Base-by-base conservation (phyloP, 1,140 invertebrate genomes). In the Limonius californicus region DNA sequence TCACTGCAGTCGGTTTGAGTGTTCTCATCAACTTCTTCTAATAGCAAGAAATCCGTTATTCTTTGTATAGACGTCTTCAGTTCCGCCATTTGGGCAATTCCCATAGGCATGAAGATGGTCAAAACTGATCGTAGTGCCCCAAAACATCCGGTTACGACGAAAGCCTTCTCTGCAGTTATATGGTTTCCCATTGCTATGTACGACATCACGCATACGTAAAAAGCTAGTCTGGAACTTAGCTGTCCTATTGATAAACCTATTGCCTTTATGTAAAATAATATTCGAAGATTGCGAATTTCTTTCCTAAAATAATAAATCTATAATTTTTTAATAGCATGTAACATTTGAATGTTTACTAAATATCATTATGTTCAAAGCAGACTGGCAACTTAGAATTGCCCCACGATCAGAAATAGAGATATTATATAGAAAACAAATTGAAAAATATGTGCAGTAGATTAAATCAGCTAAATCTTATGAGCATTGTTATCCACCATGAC, bases 121-220 rank as follows among this genome's bases (percentile, higher is more conserved):
- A 91, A 83, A 0, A 85, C 87, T 61, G 85, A 83, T 27, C 87
- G 84, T 7, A 91, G 70, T 67, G 88, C 85, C 61, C 87, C 87
- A 61, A 88, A 90, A 67, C 87, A 89, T 0, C 87, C 85, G 1
- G 87, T 87, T 2, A 91, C 78, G 0, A 89, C 85, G 71, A 89
- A 90, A 0, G 89, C 86, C 74, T 85, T 89, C 56, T 91, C 84
- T 0, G 92, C 88, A 0, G 84, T 89, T 1, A 92, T 77, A 42
- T 84, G 76, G 61, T 83, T 80, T 0, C 82, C 82, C 12, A 85
- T 76, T 0, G 89, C 79, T 2, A 92, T 82, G 67, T 87, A 92
- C 0, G 86, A 81, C 8, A 93, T 74, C 16, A 95, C 85, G 1
- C 87, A 66, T 16, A 66, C 20, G 30, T 63, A 68, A 18, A 68